Conservation (phyloP, 2,113 vertebrate genomes). For the Pongo pygmaeus region DNA sequence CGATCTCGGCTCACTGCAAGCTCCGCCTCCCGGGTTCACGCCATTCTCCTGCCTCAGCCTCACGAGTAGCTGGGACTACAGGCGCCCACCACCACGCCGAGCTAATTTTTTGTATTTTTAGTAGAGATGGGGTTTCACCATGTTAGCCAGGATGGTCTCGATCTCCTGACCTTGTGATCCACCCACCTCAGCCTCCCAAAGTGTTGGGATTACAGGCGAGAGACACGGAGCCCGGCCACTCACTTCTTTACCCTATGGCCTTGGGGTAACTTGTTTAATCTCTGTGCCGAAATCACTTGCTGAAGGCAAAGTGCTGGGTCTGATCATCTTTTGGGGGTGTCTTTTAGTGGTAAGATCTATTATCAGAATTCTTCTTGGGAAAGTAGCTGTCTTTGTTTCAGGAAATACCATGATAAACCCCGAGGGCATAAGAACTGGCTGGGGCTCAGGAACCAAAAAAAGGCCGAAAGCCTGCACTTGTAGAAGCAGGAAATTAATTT, state of each 20-base stretch:
- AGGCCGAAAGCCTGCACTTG: not conserved
- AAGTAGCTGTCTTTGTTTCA: constrained; percentile 47
- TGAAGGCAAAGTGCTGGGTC: constrained; percentile 19
- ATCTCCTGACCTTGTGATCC: too few relatives aligned
- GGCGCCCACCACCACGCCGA: too few relatives aligned
- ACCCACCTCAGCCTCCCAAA: too few relatives aligned
- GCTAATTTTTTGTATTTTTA: too few relatives aligned
- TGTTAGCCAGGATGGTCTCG: too few relatives aligned
- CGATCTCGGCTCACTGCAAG: too few relatives aligned
- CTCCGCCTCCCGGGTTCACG: too few relatives aligned
- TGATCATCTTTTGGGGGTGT: not conserved
- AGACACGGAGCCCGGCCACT: too few relatives aligned
- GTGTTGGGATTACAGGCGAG: too few relatives aligned
- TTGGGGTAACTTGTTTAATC: not conserved
- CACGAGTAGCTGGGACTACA: too few relatives aligned
- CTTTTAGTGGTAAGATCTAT: not conserved
- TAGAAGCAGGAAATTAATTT: constrained; percentile 60
- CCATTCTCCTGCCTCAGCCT: too few relatives aligned
- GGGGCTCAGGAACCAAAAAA: constrained; percentile 34
- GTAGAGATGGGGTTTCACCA: too few relatives aligned
- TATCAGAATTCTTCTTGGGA: constrained; percentile 40
- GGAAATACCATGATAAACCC: constrained; percentile 53
- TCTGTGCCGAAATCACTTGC: not conserved
- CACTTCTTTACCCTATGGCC: not conserved
- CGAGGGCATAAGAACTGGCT: constrained; percentile 20